phyloP scores from a whole-genome alignment of 92 coral and sea anemone species.

The Palythoa caribaeorum region DNA sequence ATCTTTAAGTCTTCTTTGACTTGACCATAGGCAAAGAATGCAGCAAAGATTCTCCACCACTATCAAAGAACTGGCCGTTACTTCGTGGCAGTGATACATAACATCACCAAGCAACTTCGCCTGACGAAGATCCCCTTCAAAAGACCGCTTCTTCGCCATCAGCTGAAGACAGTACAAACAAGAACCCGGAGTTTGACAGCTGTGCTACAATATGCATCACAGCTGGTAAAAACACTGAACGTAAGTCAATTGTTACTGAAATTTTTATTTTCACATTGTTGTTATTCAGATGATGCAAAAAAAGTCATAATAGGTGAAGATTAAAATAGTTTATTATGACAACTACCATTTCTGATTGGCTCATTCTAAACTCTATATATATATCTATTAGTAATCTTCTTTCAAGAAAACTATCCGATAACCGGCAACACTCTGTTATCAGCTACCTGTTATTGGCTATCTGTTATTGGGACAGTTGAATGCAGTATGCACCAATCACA shows the following conservation, averaged over 20 bases:
- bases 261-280: neutral
- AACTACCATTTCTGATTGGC: no score
- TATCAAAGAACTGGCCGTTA: neutral
- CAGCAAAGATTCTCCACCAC: neutral
- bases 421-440: no score
- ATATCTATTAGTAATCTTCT: no score
- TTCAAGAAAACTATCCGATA: no score
- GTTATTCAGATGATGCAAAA: neutral
- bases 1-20: neutral
- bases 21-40: constrained; percentile 1
- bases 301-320: no score
- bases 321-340: no score
- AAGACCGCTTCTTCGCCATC: neutral
- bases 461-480: no score
- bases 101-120: constrained; percentile 11
- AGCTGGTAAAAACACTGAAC: neutral
- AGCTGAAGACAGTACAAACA: neutral
- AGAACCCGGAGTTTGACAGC: constrained; percentile 21
- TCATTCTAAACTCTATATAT: no score
- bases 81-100: constrained; percentile 11
- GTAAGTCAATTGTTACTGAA: neutral
- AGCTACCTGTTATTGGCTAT: no score
- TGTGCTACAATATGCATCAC: neutral
- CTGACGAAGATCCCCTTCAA: neutral
- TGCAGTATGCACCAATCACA: no score